Evolutionary conservation across 2,797 vertebrate genomes (phyloP), one percentile per base, ranked within the genome.

Genomic region (Champsocephalus gunnari): DNA sequence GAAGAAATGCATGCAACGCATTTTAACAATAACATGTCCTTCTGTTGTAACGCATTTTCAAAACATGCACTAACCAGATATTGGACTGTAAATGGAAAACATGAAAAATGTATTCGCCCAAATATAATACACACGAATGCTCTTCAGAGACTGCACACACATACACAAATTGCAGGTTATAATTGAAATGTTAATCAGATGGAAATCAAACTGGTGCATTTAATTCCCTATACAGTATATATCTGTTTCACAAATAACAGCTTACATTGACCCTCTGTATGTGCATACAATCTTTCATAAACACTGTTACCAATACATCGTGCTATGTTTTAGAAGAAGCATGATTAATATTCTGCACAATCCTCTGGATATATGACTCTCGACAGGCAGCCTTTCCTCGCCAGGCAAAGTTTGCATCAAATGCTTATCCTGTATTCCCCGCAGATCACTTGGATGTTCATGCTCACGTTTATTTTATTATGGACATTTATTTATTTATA

Each of bases 381-480:
- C 64, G 66, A 21, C 55, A 50, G 16, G 24, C 28, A 34, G 48
- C 13, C 44, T 63, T 77, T 61, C 11, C 57, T 66, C 1, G 14
- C 9, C 8, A 50, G 34, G 14, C 65, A 70, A 77, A 67, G 49
- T 83, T 83, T 76, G 43, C 59, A 28, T 75, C 70, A 62, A 81
- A 80, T 49, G 50, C 59, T 66, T 66, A 24, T 80, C 82, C 49
- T 73, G 49, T 71, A 53, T 60, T 73, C 43, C 41, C 17, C 57
- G 16, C 47, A n/a, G 48, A 75, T 75, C 72, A 82, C 85, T 89
- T 91, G 89, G 88, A 91, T 88, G 82, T 87, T 47, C 68, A 55
- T 10, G 47, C 64, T 73, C 59, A 71, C 71, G 66, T 86, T 76
- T 73, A 82, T 88, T 71, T 84, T 55, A 85, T 84, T 50, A 0